Percentiles rank a stretch among this genome's conserved stretches.
phyloP scores from a whole-genome alignment of 2,888 invertebrate species.

The Rhaphigaster nebulosa region DNA sequence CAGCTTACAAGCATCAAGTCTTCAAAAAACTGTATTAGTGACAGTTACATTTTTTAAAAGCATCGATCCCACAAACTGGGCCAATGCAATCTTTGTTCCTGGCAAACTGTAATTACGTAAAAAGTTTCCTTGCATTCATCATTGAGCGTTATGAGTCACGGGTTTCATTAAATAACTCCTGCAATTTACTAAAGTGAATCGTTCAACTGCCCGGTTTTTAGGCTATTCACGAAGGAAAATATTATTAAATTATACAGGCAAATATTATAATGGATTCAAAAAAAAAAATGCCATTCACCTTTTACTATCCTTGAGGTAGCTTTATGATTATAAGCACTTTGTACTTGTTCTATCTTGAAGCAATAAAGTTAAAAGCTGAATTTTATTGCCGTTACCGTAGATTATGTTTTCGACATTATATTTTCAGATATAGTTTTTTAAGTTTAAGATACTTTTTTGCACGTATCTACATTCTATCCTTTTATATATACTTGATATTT shows the following conservation, averaged over 20 bases:
- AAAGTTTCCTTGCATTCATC: neutral
- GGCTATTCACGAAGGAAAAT: neutral
- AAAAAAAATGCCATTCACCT: neutral
- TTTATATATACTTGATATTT: no score
- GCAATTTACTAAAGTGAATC: neutral
- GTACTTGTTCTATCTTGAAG: neutral
- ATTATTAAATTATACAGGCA: neutral
- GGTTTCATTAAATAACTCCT: neutral
- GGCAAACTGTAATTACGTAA: conserved; percentile 9
- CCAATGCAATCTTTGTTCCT: conserved; percentile 10
- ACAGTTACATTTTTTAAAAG: neutral
- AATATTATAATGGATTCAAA: neutral
- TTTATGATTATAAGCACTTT: neutral
- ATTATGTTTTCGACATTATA: no score
- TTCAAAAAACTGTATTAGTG: neutral
- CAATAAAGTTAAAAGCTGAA: neutral
- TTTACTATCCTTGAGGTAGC: neutral
- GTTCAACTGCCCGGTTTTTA: neutral
- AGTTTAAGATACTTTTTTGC: no score
- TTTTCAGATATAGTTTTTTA: no score
- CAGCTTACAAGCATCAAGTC: neutral
- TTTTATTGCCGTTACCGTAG: no score
- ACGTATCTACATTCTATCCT: no score
- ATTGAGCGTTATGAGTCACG: neutral
- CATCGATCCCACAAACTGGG: neutral